Evolutionary conservation across 2,888 invertebrate genomes (phyloP).

Genomic region (Gerris lacustris): DNA sequence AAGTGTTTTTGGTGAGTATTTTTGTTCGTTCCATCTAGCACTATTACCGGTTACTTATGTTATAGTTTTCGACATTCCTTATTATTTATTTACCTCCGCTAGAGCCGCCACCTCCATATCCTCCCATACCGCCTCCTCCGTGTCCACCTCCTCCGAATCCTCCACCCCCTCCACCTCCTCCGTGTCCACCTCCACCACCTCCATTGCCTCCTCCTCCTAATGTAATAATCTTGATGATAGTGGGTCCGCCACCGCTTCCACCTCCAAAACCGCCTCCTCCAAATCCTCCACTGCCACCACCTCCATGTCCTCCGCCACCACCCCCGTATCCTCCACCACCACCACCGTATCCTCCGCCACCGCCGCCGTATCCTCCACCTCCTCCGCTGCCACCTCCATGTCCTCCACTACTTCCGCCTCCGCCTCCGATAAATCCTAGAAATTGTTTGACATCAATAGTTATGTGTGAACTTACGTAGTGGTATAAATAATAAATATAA

Average conservation of each 20-base stretch:
- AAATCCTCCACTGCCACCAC: not conserved
- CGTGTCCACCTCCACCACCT: not conserved
- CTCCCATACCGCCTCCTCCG: not conserved
- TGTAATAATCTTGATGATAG: not conserved
- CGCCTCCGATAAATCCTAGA: not conserved
- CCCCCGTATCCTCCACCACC: not conserved
- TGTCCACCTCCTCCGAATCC: not conserved
- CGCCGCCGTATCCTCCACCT: not conserved
- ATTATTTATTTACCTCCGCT: conserved; percentile 2
- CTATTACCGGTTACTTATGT: not conserved
- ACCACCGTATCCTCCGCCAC: not conserved
- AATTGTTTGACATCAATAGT: not conserved
- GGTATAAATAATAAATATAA: too few relatives aligned
- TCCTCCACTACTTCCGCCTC: not conserved
- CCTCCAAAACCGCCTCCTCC: not conserved
- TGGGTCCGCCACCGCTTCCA: not conserved
- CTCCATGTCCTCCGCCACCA: not conserved
- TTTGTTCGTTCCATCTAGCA: not conserved
- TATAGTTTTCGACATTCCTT: not conserved
- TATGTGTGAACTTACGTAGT: too few relatives aligned
- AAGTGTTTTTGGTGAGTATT: too few relatives aligned
- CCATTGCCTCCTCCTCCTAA: not conserved
- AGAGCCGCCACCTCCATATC: not conserved
- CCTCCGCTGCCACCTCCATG: not conserved
- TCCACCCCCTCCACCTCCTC: not conserved